phyloP scores from a whole-genome alignment of 2,888 invertebrate genomes.

The Thera britannica region DNA sequence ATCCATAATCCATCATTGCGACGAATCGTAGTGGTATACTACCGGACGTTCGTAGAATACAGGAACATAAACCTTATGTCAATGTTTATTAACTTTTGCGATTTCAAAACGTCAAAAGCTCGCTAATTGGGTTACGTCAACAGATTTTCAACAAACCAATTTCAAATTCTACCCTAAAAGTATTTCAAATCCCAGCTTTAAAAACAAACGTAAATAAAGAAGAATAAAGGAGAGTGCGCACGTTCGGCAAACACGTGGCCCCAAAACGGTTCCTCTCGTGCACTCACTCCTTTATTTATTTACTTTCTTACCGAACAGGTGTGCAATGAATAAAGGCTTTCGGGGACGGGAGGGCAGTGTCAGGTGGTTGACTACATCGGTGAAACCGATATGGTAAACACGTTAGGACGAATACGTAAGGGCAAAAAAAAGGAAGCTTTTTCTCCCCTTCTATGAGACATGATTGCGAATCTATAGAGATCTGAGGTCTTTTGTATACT shows the following conservation, averaged over 20 bases:
- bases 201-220: constrained; percentile 21
- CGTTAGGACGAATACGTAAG: constrained; percentile 22
- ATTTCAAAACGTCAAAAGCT: neutral
- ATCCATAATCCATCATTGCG: no score
- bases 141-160: constrained; percentile 11
- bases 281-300: constrained; percentile 51
- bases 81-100: neutral
- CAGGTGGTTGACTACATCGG: constrained; percentile 34
- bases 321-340: constrained; percentile 67
- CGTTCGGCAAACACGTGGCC: constrained; percentile 20
- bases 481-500: neutral
- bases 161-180: constrained; percentile 1
- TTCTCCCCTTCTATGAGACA: neutral
- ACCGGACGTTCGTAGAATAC: no score
- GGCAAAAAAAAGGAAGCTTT: neutral
- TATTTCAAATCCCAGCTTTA: neutral
- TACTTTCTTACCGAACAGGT: constrained; percentile 61
- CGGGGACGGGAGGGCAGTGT: constrained; percentile 32
- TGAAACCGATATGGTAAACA: constrained; percentile 21
- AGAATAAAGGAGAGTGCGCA: constrained; percentile 14
- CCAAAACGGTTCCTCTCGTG: constrained; percentile 8
- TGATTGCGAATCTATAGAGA: neutral
- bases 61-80: no score
- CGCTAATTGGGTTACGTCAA: neutral
- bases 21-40: no score